Evolutionary conservation across 2,113 vertebrate species (phyloP), one percentile per base, ranked within the genome.

Genomic region (Anguilla rostrata): DNA sequence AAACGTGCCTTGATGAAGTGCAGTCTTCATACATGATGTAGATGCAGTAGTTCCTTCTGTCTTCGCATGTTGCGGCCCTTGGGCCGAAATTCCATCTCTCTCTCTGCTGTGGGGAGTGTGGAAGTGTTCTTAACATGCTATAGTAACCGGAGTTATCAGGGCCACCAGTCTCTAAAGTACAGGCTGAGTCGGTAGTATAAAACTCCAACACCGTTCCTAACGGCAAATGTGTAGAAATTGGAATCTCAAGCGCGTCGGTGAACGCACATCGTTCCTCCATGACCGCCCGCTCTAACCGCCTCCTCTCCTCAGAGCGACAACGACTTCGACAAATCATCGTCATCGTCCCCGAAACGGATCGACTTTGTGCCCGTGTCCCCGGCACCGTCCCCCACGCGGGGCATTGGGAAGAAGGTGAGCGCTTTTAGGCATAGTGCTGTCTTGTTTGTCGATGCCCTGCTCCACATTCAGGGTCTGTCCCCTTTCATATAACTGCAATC

Each of bases 341-440:
- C 96, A 2, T 97, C 96, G 34, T 99, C 98, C 78, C 98, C 98
- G 34, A 99, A 98, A 94, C 96, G 98, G 89, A 95, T 98, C 78
- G 98, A 99, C 90, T 99, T 99, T 95, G 95, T 97, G 82, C 98
- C 98, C 0, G 98, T 99, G 92, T 99, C 98, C 12, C 98, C 98
- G 2, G 98, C 97, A 66, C 98, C 98, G 6, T 99, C 98, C 9
- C 98, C 98, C 71, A 99, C 98, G 39, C 96, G 97, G 94, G 97
- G 98, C 83, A 97, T 99, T 34, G 97, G 98, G 41, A 99, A 99
- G 92, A 99, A 99, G 96, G 97, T 98, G 95, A 39, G 81, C 84
- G 18, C 39, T 2, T 34, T 5, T 4, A 22, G 29, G 8, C 71
- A 1, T 18, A 12, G 18, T 15, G 12, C 1, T 34, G 4, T 12